Evolutionary conservation across 2,888 invertebrate species (phyloP).

Genomic region (Melieria picta): DNA sequence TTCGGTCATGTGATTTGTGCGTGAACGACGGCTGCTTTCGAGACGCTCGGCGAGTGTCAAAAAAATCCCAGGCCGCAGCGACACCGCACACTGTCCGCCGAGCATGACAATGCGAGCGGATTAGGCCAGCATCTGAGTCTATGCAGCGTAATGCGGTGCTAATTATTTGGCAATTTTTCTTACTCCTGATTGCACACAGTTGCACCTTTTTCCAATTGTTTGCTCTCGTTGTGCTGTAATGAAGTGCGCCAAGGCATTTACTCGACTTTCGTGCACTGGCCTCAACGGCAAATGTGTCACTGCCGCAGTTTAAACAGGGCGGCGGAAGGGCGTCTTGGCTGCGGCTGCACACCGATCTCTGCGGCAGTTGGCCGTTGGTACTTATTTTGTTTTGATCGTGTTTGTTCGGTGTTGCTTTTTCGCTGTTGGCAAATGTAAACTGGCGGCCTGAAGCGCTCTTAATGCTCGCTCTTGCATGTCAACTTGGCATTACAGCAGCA

Average conservation of each 20-base stretch:
- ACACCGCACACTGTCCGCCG: no score
- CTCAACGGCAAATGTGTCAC: no score
- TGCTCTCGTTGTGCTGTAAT: no score
- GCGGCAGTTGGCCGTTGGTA: background rate
- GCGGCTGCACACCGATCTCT: background rate
- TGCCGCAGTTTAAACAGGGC: no score
- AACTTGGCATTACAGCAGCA: background rate
- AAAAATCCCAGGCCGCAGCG: no score
- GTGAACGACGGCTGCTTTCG: no score
- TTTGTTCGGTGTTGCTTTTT: background rate
- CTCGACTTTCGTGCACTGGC: no score
- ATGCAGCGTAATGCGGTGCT: background rate
- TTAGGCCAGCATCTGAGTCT: no score
- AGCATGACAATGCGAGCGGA: no score
- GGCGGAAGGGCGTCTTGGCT: background rate
- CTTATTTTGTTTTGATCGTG: constrained; percentile 1
- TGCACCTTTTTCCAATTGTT: constrained; percentile 4
- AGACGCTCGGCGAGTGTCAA: no score
- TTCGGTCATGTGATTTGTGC: no score
- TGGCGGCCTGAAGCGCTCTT: background rate
- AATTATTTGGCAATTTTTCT: constrained; percentile 22
- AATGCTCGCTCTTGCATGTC: background rate
- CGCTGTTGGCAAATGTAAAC: background rate
- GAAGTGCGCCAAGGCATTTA: no score
- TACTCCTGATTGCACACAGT: background rate